These are phyloP conservation scores for Anneissia japonica DNA, from an alignment of 35 echinoderm and acorn worm genomes.

Conservation along the genomic window DNA sequence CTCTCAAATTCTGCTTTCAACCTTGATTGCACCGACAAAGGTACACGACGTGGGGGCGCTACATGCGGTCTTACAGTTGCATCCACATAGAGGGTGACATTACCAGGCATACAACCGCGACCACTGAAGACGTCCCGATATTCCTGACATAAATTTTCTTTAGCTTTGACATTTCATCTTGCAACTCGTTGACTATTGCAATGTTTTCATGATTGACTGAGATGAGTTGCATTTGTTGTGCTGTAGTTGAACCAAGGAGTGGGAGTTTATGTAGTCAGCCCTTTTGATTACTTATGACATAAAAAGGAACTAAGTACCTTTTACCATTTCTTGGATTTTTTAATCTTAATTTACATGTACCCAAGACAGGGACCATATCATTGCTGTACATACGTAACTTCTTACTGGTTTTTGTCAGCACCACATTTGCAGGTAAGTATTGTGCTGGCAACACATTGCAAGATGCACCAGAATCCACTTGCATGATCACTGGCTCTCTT, in stretches of 20 bases:
- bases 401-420: neutral
- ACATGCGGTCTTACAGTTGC: conserved; percentile 21
- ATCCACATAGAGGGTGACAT: conserved; percentile 12
- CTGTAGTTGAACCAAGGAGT: conserved; percentile 37
- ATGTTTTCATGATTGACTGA: conserved; percentile 39
- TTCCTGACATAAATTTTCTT: neutral
- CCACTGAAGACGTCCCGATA: conserved; percentile 33
- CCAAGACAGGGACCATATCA: conserved; percentile 7
- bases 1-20: conserved; percentile 30
- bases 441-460: conserved; percentile 23
- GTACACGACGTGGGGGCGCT: conserved; percentile 2
- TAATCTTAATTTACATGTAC: conserved; percentile 10
- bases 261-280: neutral
- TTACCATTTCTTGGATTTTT: conserved; percentile 18
- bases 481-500: neutral
- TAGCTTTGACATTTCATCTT: neutral
- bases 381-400: conserved; percentile 32
- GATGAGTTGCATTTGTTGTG: conserved; percentile 46
- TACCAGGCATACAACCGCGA: conserved; percentile 45
- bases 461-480: conserved; percentile 41
- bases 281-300: conserved; percentile 10
- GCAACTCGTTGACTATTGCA: neutral
- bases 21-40: conserved; percentile 14
- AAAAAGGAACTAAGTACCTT: conserved; percentile 15
- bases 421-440: neutral